Percentiles rank a stretch among this genome's conserved stretches.
Evolutionary conservation across 2,797 vertebrate genomes (phyloP).

Genomic region (Xenentodon cancila): DNA sequence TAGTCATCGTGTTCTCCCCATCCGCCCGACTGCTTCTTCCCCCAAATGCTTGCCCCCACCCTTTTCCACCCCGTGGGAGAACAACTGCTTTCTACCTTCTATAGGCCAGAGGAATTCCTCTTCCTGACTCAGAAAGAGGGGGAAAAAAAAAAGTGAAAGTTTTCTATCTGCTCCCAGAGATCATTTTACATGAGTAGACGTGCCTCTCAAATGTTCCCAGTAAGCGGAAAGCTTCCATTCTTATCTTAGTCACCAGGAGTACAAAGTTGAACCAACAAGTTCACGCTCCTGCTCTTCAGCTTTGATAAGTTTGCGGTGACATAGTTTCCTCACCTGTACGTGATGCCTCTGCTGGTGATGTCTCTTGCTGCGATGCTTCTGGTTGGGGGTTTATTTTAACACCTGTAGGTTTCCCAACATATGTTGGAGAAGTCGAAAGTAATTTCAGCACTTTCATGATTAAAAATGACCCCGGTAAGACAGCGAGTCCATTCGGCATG

Average conservation of each 20-base stretch:
- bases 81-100: conserved; percentile 75
- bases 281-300: conserved; percentile 21
- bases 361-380: neutral
- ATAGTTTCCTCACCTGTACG: conserved; percentile 12
- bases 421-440: neutral
- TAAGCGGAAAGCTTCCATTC: conserved; percentile 69
- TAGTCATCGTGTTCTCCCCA: conserved; percentile 43
- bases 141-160: conserved; percentile 56
- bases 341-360: no score
- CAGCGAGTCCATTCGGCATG: conserved; percentile 50
- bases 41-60: conserved; percentile 48
- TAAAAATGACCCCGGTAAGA: conserved; percentile 38
- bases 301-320: conserved; percentile 30
- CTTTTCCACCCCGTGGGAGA: conserved; percentile 64
- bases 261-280: conserved; percentile 49
- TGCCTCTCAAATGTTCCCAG: conserved; percentile 76
- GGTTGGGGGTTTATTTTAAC: conserved; percentile 47
- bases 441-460: conserved; percentile 7
- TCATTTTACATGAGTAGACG: conserved; percentile 77
- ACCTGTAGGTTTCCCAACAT: conserved; percentile 11
- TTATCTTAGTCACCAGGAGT: conserved; percentile 61
- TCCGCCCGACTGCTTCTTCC: conserved; percentile 52
- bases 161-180: conserved; percentile 73
- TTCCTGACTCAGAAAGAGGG: conserved; percentile 42
- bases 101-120: conserved; percentile 71